Conservation (phyloP, 2,113 vertebrate species). For the Lophochroa leadbeateri region DNA sequence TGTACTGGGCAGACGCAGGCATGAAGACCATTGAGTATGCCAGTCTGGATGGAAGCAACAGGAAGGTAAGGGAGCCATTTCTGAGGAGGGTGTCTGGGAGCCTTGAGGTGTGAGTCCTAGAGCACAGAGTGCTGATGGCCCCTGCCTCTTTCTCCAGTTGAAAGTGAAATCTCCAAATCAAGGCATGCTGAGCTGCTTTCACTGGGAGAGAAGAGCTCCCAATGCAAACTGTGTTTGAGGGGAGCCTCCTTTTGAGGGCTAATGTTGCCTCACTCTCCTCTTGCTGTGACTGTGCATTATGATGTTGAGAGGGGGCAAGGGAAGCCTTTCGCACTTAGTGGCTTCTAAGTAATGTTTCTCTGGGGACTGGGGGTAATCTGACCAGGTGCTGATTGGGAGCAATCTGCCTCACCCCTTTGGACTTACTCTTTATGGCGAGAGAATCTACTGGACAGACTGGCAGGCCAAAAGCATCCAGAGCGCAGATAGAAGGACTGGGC, state of each 20-base stretch:
- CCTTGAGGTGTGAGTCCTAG: background rate
- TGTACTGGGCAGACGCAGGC: slow-evolving; percentile 98
- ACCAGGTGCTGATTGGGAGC: slow-evolving; percentile 91
- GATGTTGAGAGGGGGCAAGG: background rate
- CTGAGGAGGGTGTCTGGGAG: background rate
- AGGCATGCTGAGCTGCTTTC: background rate
- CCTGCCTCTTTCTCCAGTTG: slow-evolving; percentile 17
- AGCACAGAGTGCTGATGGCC: background rate
- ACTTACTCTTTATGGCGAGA: slow-evolving; percentile 90
- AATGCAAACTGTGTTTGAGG: background rate
- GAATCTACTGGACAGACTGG: slow-evolving; percentile 99
- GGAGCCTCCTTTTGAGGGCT: background rate
- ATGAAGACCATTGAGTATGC: slow-evolving; percentile 97
- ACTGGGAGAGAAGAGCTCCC: background rate
- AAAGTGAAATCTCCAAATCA: slow-evolving; percentile 3
- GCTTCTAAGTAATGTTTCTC: background rate
- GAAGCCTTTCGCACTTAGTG: background rate
- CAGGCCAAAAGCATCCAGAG: slow-evolving; percentile 98
- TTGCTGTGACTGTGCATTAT: background rate
- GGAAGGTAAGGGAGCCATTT: slow-evolving; percentile 78
- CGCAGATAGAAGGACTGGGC: slow-evolving; percentile 86
- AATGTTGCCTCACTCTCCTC: background rate
- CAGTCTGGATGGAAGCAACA: slow-evolving; percentile 88
- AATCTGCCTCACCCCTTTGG: slow-evolving; percentile 96
- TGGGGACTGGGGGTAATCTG: slow-evolving; percentile 23